These are phyloP conservation scores for Atlantisia rogersi DNA, from an alignment of 2,113 vertebrate genomes.

Conservation along the genomic window DNA sequence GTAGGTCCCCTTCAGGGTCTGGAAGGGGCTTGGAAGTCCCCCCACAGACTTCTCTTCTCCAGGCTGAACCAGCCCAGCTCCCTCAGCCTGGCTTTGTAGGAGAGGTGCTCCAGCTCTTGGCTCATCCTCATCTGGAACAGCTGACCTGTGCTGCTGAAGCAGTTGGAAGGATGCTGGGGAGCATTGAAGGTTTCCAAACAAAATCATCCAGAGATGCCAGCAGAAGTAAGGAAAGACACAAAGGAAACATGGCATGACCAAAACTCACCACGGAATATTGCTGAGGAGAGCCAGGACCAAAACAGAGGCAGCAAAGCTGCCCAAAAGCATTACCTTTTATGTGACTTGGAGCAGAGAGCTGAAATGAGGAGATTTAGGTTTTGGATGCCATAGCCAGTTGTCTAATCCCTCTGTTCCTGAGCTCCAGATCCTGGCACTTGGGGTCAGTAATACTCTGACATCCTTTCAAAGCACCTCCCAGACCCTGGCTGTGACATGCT, in stretches of 20 bases:
- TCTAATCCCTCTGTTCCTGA: not conserved
- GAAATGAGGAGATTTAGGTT: not conserved
- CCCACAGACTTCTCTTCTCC: too few relatives aligned
- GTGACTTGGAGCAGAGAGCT: not conserved
- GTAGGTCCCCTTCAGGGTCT: too few relatives aligned
- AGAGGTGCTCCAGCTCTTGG: too few relatives aligned
- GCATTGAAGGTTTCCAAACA: not conserved
- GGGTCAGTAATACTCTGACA: not conserved
- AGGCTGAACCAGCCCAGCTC: too few relatives aligned
- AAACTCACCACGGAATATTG: not conserved
- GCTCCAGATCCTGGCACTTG: not conserved
- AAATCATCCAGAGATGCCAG: not conserved
- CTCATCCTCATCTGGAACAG: too few relatives aligned
- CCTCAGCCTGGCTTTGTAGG: too few relatives aligned
- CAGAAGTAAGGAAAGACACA: not conserved
- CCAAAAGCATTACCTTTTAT: rapidly evolving
- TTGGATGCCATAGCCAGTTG: not conserved
- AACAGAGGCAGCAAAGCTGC: not conserved
- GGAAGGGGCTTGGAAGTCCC: too few relatives aligned
- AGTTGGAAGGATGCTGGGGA: not conserved
- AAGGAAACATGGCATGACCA: not conserved
- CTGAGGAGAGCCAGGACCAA: not conserved
- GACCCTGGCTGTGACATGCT: not conserved
- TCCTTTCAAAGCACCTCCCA: not conserved
- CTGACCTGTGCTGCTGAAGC: not conserved